A percentile compares a stretch with the other conserved stretches of the same genome.
Evolutionary conservation across 2,888 invertebrate genomes (phyloP).

Genomic region (Drosophila rellima): DNA sequence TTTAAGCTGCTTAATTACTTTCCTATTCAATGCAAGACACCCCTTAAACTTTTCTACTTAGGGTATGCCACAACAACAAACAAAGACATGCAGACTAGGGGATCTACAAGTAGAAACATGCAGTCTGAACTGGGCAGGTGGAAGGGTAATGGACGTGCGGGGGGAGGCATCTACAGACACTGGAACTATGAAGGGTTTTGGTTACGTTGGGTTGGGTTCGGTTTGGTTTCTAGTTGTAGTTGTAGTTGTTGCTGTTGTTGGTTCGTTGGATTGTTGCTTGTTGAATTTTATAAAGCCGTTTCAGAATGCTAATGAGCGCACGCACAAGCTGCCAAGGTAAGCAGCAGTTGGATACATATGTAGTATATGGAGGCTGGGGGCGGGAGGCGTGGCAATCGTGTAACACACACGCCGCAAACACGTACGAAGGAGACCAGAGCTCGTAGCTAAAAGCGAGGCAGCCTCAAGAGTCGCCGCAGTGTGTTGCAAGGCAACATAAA

Average conservation of each 20-base stretch:
- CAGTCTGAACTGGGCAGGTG: conserved; percentile 36
- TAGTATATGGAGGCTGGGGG: neutral
- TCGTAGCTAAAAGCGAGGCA: conserved; percentile 24
- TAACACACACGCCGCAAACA: conserved; percentile 78
- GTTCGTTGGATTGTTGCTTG: conserved; percentile 72
- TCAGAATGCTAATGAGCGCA: conserved; percentile 83
- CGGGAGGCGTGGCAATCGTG: conserved; percentile 70
- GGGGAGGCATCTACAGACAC: neutral
- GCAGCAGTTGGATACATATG: conserved; percentile 31
- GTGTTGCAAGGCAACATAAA: conserved; percentile 69
- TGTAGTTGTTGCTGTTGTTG: conserved; percentile 41
- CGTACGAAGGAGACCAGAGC: conserved; percentile 55
- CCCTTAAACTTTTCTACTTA: conserved; percentile 4
- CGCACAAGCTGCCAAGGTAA: conserved; percentile 77
- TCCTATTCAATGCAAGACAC: conserved; percentile 6
- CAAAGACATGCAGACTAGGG: conserved; percentile 52
- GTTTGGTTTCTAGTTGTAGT: conserved; percentile 21
- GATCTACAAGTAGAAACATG: conserved; percentile 39
- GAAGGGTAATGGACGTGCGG: conserved; percentile 7
- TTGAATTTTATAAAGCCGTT: conserved; percentile 82
- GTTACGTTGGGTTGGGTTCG: conserved; percentile 26
- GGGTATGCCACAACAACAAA: conserved; percentile 51
- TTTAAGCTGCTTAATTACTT: conserved; percentile 19
- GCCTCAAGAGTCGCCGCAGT: conserved; percentile 54
- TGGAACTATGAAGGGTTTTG: conserved; percentile 1